These are phyloP conservation scores for Leptinotarsa defecta DNA, from an alignment of 1,140 invertebrate species.

Conservation along the genomic window DNA sequence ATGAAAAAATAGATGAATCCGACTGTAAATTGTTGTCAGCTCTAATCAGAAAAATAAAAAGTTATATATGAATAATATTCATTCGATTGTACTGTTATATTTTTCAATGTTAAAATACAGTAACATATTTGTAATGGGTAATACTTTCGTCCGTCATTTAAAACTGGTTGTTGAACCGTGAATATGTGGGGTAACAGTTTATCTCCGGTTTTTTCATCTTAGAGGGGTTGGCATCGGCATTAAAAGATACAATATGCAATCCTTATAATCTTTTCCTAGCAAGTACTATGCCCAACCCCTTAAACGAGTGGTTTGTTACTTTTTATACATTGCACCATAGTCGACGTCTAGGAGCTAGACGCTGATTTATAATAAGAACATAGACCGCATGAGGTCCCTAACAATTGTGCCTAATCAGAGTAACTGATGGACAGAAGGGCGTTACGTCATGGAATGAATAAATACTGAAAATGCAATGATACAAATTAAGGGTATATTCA, in stretches of 20 bases:
- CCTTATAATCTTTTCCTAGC: constrained; percentile 24
- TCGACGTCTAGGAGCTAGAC: constrained; percentile 23
- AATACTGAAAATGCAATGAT: neutral
- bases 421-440: constrained; percentile 38
- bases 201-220: constrained; percentile 29
- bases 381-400: constrained; percentile 35
- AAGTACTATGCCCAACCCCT: constrained; percentile 32
- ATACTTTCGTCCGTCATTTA: neutral
- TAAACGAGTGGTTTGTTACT: constrained; percentile 32
- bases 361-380: constrained; percentile 20
- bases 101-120: neutral
- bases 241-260: constrained; percentile 19
- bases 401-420: constrained; percentile 42
- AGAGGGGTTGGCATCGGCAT: constrained; percentile 27
- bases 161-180: constrained; percentile 14
- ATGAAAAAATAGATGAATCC: too few species aligned
- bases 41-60: too few species aligned
- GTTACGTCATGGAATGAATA: constrained; percentile 15
- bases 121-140: neutral
- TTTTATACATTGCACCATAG: constrained; percentile 31
- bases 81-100: too few species aligned
- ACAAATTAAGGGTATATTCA: constrained; percentile 26
- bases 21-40: too few species aligned
- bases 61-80: too few species aligned
- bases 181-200: constrained; percentile 22